Percentiles rank a stretch among this genome's conserved stretches.
Conservation (phyloP, 2,888 invertebrate genomes). For the Ornithoptera alexandrae region DNA sequence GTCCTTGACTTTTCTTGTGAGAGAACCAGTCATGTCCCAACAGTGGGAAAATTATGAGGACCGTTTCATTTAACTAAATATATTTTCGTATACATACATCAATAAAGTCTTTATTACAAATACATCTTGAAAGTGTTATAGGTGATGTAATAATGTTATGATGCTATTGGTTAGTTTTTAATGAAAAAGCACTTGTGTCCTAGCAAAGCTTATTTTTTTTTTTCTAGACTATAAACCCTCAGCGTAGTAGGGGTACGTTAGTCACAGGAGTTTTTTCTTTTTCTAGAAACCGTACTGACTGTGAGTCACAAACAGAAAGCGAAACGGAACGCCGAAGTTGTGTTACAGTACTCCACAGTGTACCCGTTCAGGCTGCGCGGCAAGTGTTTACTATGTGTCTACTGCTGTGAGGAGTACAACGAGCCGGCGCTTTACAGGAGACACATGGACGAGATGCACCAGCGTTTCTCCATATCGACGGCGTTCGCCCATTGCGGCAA, state of each 20-base stretch:
- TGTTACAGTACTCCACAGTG: constrained; percentile 64
- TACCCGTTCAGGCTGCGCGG: constrained; percentile 67
- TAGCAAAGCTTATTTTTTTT: too few relatives aligned
- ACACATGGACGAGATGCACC: constrained; percentile 55
- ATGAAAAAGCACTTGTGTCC: too few relatives aligned
- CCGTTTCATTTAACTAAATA: too few relatives aligned
- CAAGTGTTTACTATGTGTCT: constrained; percentile 61
- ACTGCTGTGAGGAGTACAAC: constrained; percentile 61
- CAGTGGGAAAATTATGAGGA: too few relatives aligned
- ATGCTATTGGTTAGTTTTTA: too few relatives aligned
- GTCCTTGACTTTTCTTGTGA: too few relatives aligned
- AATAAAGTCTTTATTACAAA: too few relatives aligned
- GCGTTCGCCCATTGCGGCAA: constrained; percentile 60
- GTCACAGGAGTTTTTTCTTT: constrained; percentile 57
- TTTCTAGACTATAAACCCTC: too few relatives aligned
- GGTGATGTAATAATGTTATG: too few relatives aligned
- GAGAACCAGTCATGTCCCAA: too few relatives aligned
- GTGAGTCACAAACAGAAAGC: constrained; percentile 46
- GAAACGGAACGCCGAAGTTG: constrained; percentile 65
- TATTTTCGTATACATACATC: too few relatives aligned
- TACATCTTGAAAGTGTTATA: too few relatives aligned
- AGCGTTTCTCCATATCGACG: constrained; percentile 52
- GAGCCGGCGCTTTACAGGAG: constrained; percentile 55
- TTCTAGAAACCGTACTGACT: constrained; percentile 60
- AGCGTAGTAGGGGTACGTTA: constrained; percentile 24